Evolutionary conservation across 2,888 invertebrate species (phyloP).

Genomic region (Asteroscopus sphinx): DNA sequence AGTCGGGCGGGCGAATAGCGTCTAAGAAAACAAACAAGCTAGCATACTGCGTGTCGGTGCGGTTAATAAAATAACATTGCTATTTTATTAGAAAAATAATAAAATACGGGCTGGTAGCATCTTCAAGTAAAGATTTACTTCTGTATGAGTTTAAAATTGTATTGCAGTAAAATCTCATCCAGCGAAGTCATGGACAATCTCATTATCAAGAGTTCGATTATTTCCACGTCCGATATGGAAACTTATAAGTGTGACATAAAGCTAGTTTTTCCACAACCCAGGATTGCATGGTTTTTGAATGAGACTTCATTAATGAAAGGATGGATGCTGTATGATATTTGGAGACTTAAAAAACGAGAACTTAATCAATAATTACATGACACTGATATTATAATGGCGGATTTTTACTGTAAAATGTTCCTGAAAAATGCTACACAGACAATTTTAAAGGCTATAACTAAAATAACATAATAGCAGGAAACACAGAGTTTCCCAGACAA

Average conservation of each 20-base stretch:
- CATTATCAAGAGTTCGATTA: no score
- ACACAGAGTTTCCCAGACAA: slow-evolving; percentile 39
- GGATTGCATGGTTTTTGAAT: no score
- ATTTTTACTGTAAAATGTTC: background rate
- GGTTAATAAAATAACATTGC: slow-evolving; percentile 59
- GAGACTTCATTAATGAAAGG: no score
- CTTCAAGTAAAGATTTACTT: slow-evolving; percentile 23
- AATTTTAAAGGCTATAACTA: slow-evolving; percentile 40
- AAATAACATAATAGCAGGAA: slow-evolving; percentile 28
- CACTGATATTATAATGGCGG: background rate
- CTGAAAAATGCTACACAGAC: slow-evolving; percentile 39
- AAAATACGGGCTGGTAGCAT: slow-evolving; percentile 23
- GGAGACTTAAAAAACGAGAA: no score
- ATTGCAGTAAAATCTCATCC: no score
- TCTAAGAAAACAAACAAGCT: slow-evolving; percentile 91
- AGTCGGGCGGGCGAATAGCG: slow-evolving; percentile 95
- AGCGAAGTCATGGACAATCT: no score
- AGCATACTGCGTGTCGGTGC: slow-evolving; percentile 74
- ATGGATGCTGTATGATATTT: no score
- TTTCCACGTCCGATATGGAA: no score
- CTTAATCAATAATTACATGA: no score
- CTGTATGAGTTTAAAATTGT: no score
- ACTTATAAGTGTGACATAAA: no score
- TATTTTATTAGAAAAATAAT: slow-evolving; percentile 49
- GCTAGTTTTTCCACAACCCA: no score